Conservation (phyloP, 2,113 vertebrate genomes). For the Trematomus loennbergii region DNA sequence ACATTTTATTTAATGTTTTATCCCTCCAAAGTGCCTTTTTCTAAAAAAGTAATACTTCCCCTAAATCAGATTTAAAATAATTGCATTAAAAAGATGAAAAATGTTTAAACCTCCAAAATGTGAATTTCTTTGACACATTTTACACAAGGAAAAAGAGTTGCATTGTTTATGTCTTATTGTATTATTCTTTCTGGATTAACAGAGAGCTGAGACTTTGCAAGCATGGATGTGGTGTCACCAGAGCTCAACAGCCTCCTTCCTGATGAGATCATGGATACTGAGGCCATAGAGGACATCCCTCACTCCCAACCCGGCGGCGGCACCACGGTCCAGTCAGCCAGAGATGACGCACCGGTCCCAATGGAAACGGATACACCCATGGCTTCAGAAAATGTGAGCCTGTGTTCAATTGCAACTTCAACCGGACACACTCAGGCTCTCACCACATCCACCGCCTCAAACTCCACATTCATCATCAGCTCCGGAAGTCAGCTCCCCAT, state of each 20-base stretch:
- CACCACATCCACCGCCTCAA: constrained; percentile 78
- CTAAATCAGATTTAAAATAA: background rate
- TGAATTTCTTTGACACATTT: background rate
- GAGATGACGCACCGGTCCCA: constrained; percentile 73
- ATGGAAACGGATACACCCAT: constrained; percentile 88
- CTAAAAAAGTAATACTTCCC: background rate
- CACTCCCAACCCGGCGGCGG: constrained; percentile 86
- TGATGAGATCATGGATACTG: constrained; percentile 98
- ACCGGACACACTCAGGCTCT: constrained; percentile 80
- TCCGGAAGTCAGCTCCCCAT: constrained; percentile 81
- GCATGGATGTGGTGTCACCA: constrained; percentile 97
- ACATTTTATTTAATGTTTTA: no score
- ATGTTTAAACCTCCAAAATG: background rate
- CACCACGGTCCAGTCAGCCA: constrained; percentile 59
- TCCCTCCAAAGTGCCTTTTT: no score
- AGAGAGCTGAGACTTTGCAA: constrained; percentile 70
- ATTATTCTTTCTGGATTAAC: constrained; percentile 69
- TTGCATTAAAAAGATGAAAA: background rate
- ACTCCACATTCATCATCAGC: constrained; percentile 76
- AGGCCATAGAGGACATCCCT: constrained; percentile 91
- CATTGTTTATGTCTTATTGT: no score
- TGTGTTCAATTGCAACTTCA: constrained; percentile 79
- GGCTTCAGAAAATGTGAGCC: constrained; percentile 87
- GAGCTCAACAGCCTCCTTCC: constrained; percentile 98
- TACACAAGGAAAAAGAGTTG: background rate